Conservation (phyloP, 92 coral and sea anemone species). For the Epizoanthus scotinus region DNA sequence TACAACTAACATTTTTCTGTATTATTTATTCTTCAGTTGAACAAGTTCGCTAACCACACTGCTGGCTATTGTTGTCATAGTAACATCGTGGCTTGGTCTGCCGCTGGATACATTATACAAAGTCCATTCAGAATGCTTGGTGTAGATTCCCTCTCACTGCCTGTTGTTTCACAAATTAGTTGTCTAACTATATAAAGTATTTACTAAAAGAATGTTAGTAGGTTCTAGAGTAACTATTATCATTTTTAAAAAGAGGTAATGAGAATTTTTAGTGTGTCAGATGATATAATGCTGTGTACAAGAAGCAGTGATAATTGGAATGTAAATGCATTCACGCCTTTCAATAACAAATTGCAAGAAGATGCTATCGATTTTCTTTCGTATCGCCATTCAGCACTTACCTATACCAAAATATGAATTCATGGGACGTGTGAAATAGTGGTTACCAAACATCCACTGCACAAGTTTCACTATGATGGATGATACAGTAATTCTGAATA, state of each 20-base stretch:
- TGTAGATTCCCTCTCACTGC: background rate
- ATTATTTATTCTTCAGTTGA: slow-evolving; percentile 73
- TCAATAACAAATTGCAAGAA: background rate
- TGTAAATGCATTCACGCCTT: background rate
- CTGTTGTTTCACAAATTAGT: background rate
- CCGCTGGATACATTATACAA: background rate
- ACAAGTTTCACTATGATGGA: too few relatives aligned
- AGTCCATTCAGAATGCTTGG: too few relatives aligned
- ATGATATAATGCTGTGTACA: background rate
- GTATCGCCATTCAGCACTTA: too few relatives aligned
- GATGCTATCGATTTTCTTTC: background rate
- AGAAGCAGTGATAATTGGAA: background rate
- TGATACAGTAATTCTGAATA: too few relatives aligned
- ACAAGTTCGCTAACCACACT: slow-evolving; percentile 74
- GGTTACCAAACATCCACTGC: too few relatives aligned
- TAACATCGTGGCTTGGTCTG: background rate
- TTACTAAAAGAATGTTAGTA: background rate
- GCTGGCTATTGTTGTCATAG: background rate
- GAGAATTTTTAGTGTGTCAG: background rate
- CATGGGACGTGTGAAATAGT: too few relatives aligned
- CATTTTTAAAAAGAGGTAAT: background rate
- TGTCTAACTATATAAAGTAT: slow-evolving; percentile 14
- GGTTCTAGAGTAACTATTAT: background rate
- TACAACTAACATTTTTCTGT: background rate
- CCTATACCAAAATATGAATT: too few relatives aligned